Evolutionary conservation across 2,888 invertebrate species (phyloP).

Genomic region (Nomada lathburiana): DNA sequence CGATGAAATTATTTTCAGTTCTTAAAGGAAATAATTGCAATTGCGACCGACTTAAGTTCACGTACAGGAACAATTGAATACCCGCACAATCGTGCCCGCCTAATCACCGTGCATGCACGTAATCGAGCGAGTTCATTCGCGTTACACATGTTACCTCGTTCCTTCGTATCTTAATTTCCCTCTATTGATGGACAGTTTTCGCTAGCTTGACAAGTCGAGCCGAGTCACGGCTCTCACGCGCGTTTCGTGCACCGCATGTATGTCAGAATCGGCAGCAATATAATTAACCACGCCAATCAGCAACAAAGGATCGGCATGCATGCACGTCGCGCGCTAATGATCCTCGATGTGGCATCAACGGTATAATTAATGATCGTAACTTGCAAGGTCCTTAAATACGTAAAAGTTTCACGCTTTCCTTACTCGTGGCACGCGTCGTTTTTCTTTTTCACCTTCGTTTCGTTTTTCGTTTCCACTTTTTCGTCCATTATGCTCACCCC

Average conservation of each 20-base stretch:
- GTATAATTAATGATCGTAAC: slow-evolving; percentile 72
- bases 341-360: slow-evolving; percentile 37
- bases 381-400: slow-evolving; percentile 73
- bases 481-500: background rate
- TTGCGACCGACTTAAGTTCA: no score
- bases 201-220: slow-evolving; percentile 1
- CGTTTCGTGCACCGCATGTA: background rate
- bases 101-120: background rate
- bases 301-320: slow-evolving; percentile 65
- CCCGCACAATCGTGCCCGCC: no score
- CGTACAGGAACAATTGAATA: no score
- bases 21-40: no score
- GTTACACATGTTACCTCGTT: slow-evolving; percentile 8
- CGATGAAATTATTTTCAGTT: no score
- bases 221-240: slow-evolving; percentile 40
- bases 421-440: slow-evolving; percentile 63
- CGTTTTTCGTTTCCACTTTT: background rate
- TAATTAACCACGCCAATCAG: slow-evolving; percentile 70
- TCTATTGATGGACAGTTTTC: slow-evolving; percentile 50
- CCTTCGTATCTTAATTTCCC: slow-evolving; percentile 17
- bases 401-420: slow-evolving; percentile 78
- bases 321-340: slow-evolving; percentile 63
- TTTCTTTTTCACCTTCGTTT: slow-evolving; percentile 11
- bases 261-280: slow-evolving; percentile 62
- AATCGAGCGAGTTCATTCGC: background rate